A percentile compares a stretch with the other conserved stretches of the same genome.
Evolutionary conservation across 2,888 invertebrate genomes (phyloP).

Genomic region (Lithophane semibrunnea): DNA sequence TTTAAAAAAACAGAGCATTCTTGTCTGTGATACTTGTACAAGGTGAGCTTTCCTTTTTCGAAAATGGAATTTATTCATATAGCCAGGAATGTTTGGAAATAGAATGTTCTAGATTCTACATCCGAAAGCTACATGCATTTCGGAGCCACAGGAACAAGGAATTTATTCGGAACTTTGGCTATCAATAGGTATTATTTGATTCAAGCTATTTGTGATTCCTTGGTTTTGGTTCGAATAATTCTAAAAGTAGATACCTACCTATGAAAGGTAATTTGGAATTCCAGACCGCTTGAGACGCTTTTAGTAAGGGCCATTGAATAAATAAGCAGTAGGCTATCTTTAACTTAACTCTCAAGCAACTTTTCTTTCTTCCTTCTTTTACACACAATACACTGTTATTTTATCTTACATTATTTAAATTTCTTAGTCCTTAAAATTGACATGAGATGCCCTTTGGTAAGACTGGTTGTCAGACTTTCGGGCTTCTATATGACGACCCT

Average conservation of each 20-base stretch:
- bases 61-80: constrained; percentile 50
- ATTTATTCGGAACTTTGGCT: constrained; percentile 31
- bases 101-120: constrained; percentile 37
- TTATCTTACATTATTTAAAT: neutral
- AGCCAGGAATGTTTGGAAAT: constrained; percentile 36
- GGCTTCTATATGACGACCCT: too few species aligned
- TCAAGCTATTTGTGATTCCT: constrained; percentile 19
- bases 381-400: neutral
- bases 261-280: neutral
- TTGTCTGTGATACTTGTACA: neutral
- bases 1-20: neutral
- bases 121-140: constrained; percentile 36
- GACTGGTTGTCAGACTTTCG: too few species aligned
- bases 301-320: neutral
- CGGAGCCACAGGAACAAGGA: constrained; percentile 33
- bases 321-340: neutral
- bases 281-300: neutral
- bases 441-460: neutral
- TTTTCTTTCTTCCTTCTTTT: neutral
- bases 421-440: neutral
- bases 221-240: neutral
- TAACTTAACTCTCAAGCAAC: neutral
- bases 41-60: constrained; percentile 10
- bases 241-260: neutral
- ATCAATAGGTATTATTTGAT: constrained; percentile 33